Evolutionary conservation across 2,888 invertebrate species (phyloP), one percentile per base, ranked within the genome.

Genomic region (Reticulitermes lucifugus): DNA sequence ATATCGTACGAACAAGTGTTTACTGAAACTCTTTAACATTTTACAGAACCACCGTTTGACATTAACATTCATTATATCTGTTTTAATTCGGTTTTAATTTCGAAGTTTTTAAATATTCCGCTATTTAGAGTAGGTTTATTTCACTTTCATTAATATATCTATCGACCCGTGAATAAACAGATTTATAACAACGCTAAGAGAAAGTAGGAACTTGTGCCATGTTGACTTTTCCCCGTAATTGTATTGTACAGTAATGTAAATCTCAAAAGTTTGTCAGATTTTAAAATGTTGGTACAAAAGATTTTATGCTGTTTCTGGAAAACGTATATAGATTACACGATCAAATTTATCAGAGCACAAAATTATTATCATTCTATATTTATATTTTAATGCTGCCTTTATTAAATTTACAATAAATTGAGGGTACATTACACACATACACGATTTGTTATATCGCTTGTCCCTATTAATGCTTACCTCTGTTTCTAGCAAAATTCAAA

Each of bases 1-100:
- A 71, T 43, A 35, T 43, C 43, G 75, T 5, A 6, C 21, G 75
- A 43, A 75, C 6, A 14, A 43, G 51, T n/a, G 65, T n/a, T n/a
- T n/a, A 25, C 65, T n/a, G 25, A 60, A 22, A 60, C 60, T 21
- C 60, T 21, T 14, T 65, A 65, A 65, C n/a, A n/a, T 25, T 25
- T 25, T 65, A 25, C 41, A n/a, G 51, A 46, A 9, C n/a, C 22
- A 75, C 4, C 18, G 43, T 35, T 46, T 22, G 22, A 75, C 43
- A 43, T 75, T 6, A 75, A 75, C 77, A 3, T n/a, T 43, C 22
- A 77, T 77, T 77, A 77, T 77, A 22, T 21, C 35, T 25, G 41
- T 77, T 77, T 77, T 46, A 46, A 77, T 51, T 46, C 41, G n/a
- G 4, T 46, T 9, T 46, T 46, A 77, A 46, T 46, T 77, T 77